Percentiles rank a stretch among this genome's conserved stretches.
phyloP scores from a whole-genome alignment of 1,140 invertebrate genomes.

The Philopotamus ludificatus region DNA sequence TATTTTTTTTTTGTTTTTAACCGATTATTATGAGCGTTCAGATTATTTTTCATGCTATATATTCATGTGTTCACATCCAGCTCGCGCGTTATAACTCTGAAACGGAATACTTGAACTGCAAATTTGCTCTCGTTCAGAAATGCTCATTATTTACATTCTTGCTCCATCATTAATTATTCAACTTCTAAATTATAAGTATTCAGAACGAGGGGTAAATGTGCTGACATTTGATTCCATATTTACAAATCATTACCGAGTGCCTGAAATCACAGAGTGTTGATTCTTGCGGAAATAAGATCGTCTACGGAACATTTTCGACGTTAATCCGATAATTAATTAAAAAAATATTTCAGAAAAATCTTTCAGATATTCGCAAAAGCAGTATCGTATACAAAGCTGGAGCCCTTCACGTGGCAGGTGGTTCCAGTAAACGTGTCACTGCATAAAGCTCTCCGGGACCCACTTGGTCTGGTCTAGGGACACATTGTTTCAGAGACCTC shows the following conservation, averaged over 20 bases:
- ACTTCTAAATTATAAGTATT: neutral
- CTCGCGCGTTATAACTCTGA: neutral
- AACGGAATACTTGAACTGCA: neutral
- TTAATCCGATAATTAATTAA: neutral
- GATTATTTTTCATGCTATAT: no score
- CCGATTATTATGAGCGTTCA: no score
- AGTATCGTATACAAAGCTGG: neutral
- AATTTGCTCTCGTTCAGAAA: slow-evolving; percentile 18
- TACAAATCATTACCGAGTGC: slow-evolving; percentile 37
- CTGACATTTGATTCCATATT: slow-evolving; percentile 25
- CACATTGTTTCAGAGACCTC: slow-evolving; percentile 23
- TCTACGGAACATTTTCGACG: no score
- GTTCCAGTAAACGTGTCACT: slow-evolving; percentile 19
- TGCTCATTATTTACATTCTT: slow-evolving; percentile 23
- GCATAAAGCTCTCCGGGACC: slow-evolving; percentile 23
- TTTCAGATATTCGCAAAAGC: neutral
- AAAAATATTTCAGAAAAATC: no score
- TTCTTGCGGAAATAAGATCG: no score
- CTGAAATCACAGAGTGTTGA: no score
- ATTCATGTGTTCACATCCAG: no score
- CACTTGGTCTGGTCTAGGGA: slow-evolving; percentile 13
- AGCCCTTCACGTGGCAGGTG: slow-evolving; percentile 20
- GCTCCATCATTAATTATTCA: slow-evolving; percentile 20
- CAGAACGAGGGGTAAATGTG: slow-evolving; percentile 11
- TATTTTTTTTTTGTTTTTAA: no score